A percentile compares a stretch with the other conserved stretches of the same genome.
Conservation (phyloP, 2,888 invertebrate genomes). For the Pedicia rivosa region DNA sequence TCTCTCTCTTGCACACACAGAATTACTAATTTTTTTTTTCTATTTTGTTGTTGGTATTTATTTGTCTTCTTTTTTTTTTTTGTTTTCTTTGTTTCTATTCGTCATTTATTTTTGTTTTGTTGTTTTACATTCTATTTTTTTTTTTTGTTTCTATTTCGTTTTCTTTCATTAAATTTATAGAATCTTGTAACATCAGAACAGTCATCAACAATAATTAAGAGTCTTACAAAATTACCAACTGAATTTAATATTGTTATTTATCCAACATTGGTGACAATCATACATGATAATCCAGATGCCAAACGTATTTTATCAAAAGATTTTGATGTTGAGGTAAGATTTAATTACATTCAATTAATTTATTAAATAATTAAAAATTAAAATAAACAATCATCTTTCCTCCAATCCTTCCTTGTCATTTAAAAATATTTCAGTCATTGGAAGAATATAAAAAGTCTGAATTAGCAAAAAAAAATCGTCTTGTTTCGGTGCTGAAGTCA, state of each 20-base stretch:
- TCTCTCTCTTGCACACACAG: no score
- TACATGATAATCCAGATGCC: constrained; percentile 25
- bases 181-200: constrained; percentile 27
- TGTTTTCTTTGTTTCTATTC: no score
- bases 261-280: constrained; percentile 28
- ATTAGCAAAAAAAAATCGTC: constrained; percentile 25
- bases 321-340: constrained; percentile 27
- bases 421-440: constrained; percentile 19
- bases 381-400: not conserved
- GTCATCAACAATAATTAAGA: constrained; percentile 27
- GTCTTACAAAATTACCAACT: constrained; percentile 26
- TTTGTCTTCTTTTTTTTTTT: no score
- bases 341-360: no score
- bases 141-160: no score
- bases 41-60: no score
- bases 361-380: not conserved
- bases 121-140: no score
- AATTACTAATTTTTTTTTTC: no score
- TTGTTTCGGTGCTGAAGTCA: constrained; percentile 21
- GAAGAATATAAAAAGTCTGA: constrained; percentile 30
- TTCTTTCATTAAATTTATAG: constrained; percentile 17
- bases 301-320: constrained; percentile 26
- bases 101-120: no score
- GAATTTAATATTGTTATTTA: constrained; percentile 28
- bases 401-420: not conserved